Conservation (phyloP, 2,797 vertebrate genomes). For the Pseudocheirus occidentalis region DNA sequence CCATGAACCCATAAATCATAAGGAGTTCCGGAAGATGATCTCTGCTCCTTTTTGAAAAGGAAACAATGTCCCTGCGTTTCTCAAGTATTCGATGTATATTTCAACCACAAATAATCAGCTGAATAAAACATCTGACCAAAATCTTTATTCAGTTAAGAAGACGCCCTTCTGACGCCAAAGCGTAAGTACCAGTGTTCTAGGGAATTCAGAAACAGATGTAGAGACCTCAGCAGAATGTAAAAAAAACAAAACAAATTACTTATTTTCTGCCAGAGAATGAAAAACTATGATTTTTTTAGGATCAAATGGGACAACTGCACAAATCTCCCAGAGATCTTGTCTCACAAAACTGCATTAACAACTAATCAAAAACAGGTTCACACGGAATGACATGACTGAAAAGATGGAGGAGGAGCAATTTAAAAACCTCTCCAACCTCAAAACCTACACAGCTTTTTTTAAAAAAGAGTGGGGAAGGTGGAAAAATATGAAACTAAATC, state of each 20-base stretch:
- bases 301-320: not conserved
- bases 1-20: not conserved
- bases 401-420: not conserved
- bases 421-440: not conserved
- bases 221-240: conserved; percentile 16
- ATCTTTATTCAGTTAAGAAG: conserved; percentile 33
- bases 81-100: not conserved
- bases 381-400: not conserved
- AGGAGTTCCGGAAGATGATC: not conserved
- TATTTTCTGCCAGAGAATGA: conserved; percentile 8
- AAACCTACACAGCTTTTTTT: not conserved
- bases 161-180: conserved; percentile 10
- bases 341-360: conserved; percentile 37
- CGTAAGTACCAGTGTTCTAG: not conserved
- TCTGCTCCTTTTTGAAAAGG: not conserved
- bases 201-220: not conserved
- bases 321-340: conserved; percentile 5
- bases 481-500: not conserved
- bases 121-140: conserved; percentile 41
- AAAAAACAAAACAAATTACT: conserved; percentile 39
- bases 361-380: conserved; percentile 20
- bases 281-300: not conserved
- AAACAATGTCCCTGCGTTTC: not conserved
- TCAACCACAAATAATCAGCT: conserved; percentile 27
- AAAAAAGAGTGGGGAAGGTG: not conserved